Base-by-base conservation (phyloP, 1,140 invertebrate genomes). In the Caenorhabditis brenneri region DNA sequence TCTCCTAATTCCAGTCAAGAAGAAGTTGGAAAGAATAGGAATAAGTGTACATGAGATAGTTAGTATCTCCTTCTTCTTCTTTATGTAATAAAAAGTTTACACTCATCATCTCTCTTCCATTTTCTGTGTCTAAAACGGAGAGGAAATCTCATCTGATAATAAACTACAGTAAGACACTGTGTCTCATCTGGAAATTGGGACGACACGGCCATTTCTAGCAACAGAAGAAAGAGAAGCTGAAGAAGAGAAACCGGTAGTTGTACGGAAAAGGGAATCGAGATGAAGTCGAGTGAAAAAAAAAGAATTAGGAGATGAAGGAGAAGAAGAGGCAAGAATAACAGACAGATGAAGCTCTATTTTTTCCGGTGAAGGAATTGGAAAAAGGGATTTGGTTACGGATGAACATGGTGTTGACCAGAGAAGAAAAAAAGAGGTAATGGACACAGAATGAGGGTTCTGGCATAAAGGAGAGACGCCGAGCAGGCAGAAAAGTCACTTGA, bases 1-100 rank as follows among this genome's bases (percentile, higher is more conserved):
- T n/a, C 22, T n/a, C 53, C 5, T 51, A 19, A 27, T 10, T 27
- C 9, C 39, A 42, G 39, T 42, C 39, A 42, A 42, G 12, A 42
- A 42, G 39, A 42, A 42, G 39, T 6, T 6, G 39, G 12, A 42
- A 12, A 12, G 12, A 12, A 55, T 33, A 12, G 39, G 12, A 12
- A 55, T 33, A 36, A 33, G 58, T 65, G 10, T 65, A 65, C 58
- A 33, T 33, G 58, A 65, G 29, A 65, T 65, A 16, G 58, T 65
- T 65, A 65, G 58, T 33, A 10, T 55, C 22, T 55, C 9, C 15
- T 22, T 65, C 58, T 10, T 12, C 19, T 65, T 36, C 31, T 6
- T 0, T 33, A 65, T 74, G 65, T 74, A 74, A 74, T 74, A 74
- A 74, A 65, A 74, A 39, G 65, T 74, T 74, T 74, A 74, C 65